Evolutionary conservation across 2,113 vertebrate species (phyloP).

Genomic region (Eonycteris spelaea): DNA sequence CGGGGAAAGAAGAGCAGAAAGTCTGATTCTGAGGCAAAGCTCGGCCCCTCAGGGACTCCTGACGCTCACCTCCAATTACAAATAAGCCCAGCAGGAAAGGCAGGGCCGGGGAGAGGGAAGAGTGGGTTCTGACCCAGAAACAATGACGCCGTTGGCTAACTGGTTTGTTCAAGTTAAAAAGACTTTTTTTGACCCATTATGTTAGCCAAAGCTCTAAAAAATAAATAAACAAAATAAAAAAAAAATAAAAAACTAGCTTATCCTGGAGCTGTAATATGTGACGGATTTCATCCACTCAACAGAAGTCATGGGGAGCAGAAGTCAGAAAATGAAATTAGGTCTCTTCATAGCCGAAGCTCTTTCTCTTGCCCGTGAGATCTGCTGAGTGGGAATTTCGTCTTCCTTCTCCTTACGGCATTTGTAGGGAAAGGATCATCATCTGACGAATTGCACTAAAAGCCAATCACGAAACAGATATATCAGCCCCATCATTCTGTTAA

Average conservation of each 20-base stretch:
- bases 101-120: not conserved
- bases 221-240: too few relatives aligned
- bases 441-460: slow-evolving; percentile 68
- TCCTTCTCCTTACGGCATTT: slow-evolving; percentile 32
- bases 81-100: not conserved
- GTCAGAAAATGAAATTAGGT: slow-evolving; percentile 5
- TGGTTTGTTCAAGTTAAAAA: not conserved
- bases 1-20: not conserved
- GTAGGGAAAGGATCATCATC: slow-evolving; percentile 73
- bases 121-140: not conserved
- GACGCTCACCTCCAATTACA: accelerated
- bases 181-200: not conserved
- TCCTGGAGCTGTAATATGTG: not conserved
- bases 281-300: not conserved
- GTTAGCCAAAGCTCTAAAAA: not conserved
- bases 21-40: accelerated
- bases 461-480: slow-evolving; percentile 74
- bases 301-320: not conserved
- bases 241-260: not conserved
- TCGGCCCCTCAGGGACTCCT: too few relatives aligned
- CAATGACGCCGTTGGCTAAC: accelerated
- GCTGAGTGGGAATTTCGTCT: slow-evolving; percentile 54
- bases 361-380: not conserved
- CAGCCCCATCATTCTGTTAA: slow-evolving; percentile 68
- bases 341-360: not conserved